Conservation (phyloP, 2,888 invertebrate genomes). For the Nemotelus pantherinus region DNA sequence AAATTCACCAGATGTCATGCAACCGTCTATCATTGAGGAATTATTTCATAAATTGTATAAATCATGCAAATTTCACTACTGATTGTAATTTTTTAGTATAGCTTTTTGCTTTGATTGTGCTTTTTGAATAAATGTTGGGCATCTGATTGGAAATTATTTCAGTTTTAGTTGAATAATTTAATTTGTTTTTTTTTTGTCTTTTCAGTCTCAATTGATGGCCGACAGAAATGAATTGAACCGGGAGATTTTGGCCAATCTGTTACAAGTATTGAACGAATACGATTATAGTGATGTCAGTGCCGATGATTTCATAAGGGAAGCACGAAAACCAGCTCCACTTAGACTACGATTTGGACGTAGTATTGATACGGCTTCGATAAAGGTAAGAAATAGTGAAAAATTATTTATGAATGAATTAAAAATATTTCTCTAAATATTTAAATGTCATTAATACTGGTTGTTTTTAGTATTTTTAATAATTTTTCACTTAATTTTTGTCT, state of each 20-base stretch:
- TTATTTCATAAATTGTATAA: too few relatives aligned
- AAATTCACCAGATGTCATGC: too few relatives aligned
- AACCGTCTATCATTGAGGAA: too few relatives aligned
- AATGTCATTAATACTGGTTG: not conserved
- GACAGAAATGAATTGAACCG: constrained; percentile 36
- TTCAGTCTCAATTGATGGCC: constrained; percentile 27
- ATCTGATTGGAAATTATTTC: too few relatives aligned
- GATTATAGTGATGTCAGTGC: constrained; percentile 53
- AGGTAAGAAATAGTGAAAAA: constrained; percentile 47
- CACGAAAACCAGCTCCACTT: constrained; percentile 60
- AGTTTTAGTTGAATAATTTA: not conserved
- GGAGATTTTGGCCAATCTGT: constrained; percentile 49
- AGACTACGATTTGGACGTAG: constrained; percentile 64
- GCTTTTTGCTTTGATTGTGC: too few relatives aligned
- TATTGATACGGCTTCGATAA: constrained; percentile 53
- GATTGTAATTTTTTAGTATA: too few relatives aligned
- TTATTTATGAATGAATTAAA: not conserved
- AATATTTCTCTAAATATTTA: too few relatives aligned
- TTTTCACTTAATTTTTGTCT: not conserved
- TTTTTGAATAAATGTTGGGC: too few relatives aligned
- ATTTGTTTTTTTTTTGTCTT: constrained; percentile 1
- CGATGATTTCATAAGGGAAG: constrained; percentile 58
- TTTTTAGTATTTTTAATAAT: not conserved
- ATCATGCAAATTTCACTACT: too few relatives aligned
- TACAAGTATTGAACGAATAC: constrained; percentile 56